Conservation (phyloP, 2,113 vertebrate genomes). For the Mirza zaza region DNA sequence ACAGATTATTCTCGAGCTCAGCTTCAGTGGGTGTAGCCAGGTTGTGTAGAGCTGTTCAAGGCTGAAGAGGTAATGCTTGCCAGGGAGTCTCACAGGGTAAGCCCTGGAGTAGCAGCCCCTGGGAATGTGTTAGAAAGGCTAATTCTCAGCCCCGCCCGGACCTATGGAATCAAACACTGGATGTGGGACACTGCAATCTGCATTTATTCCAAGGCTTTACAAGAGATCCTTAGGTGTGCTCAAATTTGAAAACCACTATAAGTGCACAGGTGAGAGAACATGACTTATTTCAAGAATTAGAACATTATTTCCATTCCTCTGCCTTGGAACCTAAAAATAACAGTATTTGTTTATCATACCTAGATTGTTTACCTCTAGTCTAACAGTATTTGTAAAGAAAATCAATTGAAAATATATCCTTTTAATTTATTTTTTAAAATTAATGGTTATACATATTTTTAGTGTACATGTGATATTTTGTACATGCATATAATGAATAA, state of each 20-base stretch:
- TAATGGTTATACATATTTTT: not conserved
- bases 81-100: not conserved
- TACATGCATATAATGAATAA: not conserved
- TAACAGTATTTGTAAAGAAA: not conserved
- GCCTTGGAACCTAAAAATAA: not conserved
- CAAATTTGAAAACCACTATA: not conserved
- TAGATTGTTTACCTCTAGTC: not conserved
- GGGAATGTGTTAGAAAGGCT: not conserved
- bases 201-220: not conserved
- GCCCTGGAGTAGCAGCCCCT: not conserved
- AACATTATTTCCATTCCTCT: not conserved
- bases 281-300: not conserved
- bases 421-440: not conserved
- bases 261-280: not conserved
- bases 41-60: not conserved
- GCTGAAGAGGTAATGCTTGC: not conserved
- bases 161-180: not conserved
- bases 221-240: not conserved
- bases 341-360: not conserved
- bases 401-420: not conserved
- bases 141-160: not conserved
- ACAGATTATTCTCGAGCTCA: not conserved
- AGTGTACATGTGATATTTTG: not conserved
- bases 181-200: too few species aligned
- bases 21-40: not conserved